These are phyloP conservation scores for Ips typographus DNA, from an alignment of 1,140 invertebrate species.

Conservation along the genomic window DNA sequence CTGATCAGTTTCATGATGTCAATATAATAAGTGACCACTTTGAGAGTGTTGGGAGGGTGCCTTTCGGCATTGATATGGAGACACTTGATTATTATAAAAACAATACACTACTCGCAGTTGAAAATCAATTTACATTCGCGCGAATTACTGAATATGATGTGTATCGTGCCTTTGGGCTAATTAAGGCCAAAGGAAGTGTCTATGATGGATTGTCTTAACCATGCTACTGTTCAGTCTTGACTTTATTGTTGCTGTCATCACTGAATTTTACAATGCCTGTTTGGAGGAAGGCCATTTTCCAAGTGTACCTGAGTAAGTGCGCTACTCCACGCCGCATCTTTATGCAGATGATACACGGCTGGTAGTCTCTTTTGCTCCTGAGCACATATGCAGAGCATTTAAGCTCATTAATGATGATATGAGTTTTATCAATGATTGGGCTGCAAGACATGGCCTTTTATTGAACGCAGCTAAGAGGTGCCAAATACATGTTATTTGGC, in stretches of 20 bases:
- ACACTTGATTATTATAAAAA: too few relatives aligned
- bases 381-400: not conserved
- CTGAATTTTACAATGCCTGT: not conserved
- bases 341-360: not conserved
- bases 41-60: too few relatives aligned
- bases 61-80: too few relatives aligned
- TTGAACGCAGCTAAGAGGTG: not conserved
- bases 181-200: too few relatives aligned
- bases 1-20: too few relatives aligned
- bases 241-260: not conserved
- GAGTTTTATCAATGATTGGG: not conserved
- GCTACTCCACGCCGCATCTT: not conserved
- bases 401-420: not conserved
- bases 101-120: too few relatives aligned
- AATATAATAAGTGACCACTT: too few relatives aligned
- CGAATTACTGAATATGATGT: too few relatives aligned
- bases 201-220: too few relatives aligned
- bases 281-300: not conserved
- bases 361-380: not conserved
- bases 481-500: not conserved
- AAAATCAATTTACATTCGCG: too few relatives aligned
- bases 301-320: not conserved
- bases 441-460: not conserved
- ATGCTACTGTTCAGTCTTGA: too few relatives aligned
- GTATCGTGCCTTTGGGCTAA: too few relatives aligned